phyloP scores from a whole-genome alignment of 2,888 invertebrate genomes.

The Lypha dubia region DNA sequence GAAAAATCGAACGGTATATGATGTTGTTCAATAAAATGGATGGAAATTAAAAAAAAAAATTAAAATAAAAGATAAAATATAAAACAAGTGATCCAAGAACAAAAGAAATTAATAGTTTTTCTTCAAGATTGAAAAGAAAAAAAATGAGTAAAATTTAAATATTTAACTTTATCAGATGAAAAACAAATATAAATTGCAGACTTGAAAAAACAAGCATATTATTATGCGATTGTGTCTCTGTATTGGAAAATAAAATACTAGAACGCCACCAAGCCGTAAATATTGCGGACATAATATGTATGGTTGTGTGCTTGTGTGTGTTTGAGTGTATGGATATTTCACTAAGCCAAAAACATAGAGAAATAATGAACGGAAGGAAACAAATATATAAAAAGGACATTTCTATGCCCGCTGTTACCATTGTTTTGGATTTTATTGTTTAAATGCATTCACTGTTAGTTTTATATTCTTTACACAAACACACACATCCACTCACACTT shows the following conservation, averaged over 20 bases:
- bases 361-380: conserved; percentile 33
- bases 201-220: conserved; percentile 5
- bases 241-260: background rate
- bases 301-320: background rate
- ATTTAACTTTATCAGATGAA: conserved; percentile 16
- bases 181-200: conserved; percentile 2
- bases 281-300: conserved; percentile 14
- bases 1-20: conserved; percentile 50
- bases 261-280: conserved; percentile 35
- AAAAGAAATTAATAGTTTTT: background rate
- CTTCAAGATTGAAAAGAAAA: background rate
- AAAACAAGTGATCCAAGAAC: too few species aligned
- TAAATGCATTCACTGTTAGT: conserved; percentile 53
- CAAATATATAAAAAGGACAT: background rate
- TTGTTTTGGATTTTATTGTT: conserved; percentile 52
- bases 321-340: conserved; percentile 17
- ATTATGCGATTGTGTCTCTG: background rate
- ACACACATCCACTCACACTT: background rate
- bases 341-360: conserved; percentile 41
- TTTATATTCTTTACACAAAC: conserved; percentile 11
- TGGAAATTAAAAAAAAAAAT: conserved; percentile 8
- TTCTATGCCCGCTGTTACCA: conserved; percentile 39
- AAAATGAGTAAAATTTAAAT: background rate
- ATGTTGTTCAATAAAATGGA: conserved; percentile 39
- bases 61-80: conserved; percentile 7